Evolutionary conservation across 2,888 invertebrate genomes (phyloP), one percentile per base, ranked within the genome.

Genomic region (Hypercompe scribonia): DNA sequence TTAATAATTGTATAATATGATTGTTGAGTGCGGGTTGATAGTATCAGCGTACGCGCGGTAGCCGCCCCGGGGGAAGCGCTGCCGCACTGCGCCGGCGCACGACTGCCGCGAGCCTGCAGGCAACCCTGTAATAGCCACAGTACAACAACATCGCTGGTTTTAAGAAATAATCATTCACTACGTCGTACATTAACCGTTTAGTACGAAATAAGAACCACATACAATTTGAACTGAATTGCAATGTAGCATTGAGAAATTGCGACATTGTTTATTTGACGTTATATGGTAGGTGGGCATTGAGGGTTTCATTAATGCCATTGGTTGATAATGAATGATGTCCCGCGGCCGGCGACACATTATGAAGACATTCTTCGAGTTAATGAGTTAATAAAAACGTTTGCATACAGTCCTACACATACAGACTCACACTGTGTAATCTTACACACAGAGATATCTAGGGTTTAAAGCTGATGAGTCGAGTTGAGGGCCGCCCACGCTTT

Each of bases 291-390:
- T 83, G 84, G 79, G 87, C 89, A 88, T 90, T 86, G 90, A 90
- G 88, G 89, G 89, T 91, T 92, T 91, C 91, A 93, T 93, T 89
- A 90, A 90, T 89, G 90, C 86, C 88, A 93, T 93, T 93, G 92
- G 88, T 82, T 87, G 87, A 89, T 92, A 93, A 94, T 93, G 92
- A 92, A 93, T 90, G 91, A 92, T 91, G 92, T 92, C 93, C 90
- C 90, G 91, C 84, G 92, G 93, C 90, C 86, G 90, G 91, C 90
- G 92, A 93, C 94, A 90, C 93, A 88, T 91, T 91, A 94, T 94
- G 91, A 94, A 94, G 94, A 93, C 92, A 90, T 94, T 91, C 91
- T 89, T 93, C 92, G 90, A 88, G 82, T 89, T 94, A 94, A 94
- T 95, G 94, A 93, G 93, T 90, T 92, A 92, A 92, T 93, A 91